Evolutionary conservation across 2,113 vertebrate species (phyloP), one percentile per base, ranked within the genome.

Genomic region (Paralichthys olivaceus): DNA sequence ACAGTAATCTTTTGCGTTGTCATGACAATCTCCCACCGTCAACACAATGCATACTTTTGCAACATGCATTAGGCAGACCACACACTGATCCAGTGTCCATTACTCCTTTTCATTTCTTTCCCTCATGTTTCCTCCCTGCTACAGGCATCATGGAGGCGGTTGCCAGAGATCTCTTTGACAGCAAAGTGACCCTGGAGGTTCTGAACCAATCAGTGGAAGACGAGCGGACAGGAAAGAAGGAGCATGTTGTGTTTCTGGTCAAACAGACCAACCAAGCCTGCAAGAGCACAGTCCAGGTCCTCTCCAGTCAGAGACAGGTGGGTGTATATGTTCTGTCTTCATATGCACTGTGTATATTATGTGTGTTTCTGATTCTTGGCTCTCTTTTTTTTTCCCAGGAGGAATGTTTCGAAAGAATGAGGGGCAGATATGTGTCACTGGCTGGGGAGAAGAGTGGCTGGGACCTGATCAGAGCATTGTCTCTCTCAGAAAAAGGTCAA

Each of bases 221-320:
- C 7, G 93, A 94, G 45, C 91, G 84, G 17, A 95, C 93, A 3
- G 94, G 93, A n/a, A 93, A 93, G 81, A 93, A 92, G 75, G 95
- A 96, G 5, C 91, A 94, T 1, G 87, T 94, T 8, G 89, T 94
- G 59, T 97, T 96, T 72, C 85, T 94, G 64, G 82, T 96, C 68
- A 80, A 91, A 53, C 89, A 95, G 70, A 93, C 90, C 49, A 60
- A 62, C 0, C 37, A 53, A 13, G n/a, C 12, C 19, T 6, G 15
- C 17, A 55, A n/a, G 40, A 59, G 19, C 11, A 45, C 17, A 56
- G 61, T 55, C 20, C 55, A 57, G 34, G 26, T 25, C 11, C 0
- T 20, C 17, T 56, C 13, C 20, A 14, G 13, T 23, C 25, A 49
- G 0, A 32, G 13, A 61, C n/a, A 19, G 76, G 86, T 77, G 22